phyloP scores from a whole-genome alignment of 1,140 invertebrate genomes.

The Hycleus cichorii region DNA sequence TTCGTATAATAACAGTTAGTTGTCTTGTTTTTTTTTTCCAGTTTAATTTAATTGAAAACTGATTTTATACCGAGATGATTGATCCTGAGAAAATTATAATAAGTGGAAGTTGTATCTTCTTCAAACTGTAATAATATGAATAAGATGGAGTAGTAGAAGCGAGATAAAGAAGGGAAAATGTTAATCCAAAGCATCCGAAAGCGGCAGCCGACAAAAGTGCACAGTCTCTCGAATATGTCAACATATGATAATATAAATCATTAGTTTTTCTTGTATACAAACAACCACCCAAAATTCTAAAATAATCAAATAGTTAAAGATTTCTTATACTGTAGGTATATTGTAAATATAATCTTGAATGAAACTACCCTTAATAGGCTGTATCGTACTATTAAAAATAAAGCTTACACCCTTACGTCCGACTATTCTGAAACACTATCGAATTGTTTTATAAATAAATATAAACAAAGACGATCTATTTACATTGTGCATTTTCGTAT shows the following conservation, averaged over 20 bases:
- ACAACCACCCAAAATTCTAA: not conserved
- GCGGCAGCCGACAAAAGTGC: slow-evolving; percentile 18
- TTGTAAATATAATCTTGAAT: no score
- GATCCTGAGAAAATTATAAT: not conserved
- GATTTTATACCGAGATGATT: not conserved
- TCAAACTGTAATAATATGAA: slow-evolving; percentile 20
- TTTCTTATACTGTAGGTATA: not conserved
- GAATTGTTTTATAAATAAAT: slow-evolving; percentile 1
- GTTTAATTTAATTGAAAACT: not conserved
- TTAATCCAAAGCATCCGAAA: slow-evolving; percentile 19
- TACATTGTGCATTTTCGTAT: slow-evolving; percentile 8
- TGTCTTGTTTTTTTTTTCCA: not conserved
- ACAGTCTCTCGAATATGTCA: slow-evolving; percentile 6
- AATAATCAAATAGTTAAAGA: not conserved
- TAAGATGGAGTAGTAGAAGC: slow-evolving; percentile 5
- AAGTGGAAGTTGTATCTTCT: slow-evolving; percentile 15
- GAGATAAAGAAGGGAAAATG: slow-evolving; percentile 10
- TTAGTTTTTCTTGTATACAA: not conserved
- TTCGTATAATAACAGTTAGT: not conserved
- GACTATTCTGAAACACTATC: no score
- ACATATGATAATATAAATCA: slow-evolving; percentile 10
- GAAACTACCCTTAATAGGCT: no score
- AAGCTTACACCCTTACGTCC: not conserved
- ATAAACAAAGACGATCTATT: slow-evolving; percentile 11
- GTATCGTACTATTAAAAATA: not conserved